Evolutionary conservation across 2,797 vertebrate genomes (phyloP), one percentile per base, ranked within the genome.

Genomic region (Gymnoscopelus microlampas): DNA sequence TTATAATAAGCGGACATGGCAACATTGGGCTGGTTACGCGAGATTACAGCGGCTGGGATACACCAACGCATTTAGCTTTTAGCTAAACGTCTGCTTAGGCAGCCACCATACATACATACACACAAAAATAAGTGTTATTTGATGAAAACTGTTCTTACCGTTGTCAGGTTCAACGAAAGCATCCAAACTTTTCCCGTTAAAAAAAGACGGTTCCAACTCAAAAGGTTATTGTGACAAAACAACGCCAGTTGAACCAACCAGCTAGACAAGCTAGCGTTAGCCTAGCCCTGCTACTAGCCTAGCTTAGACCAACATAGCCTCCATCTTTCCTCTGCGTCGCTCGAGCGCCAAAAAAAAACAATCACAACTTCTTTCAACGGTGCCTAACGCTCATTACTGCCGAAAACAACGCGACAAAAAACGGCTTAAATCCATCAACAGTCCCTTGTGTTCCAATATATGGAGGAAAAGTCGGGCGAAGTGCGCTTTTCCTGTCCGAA

Each of bases 321-420:
- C 89, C 89, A 90, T 90, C 88, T 90, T 90, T 87, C 88, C 85
- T 83, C 85, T 84, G 77, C 87, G 83, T 82, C 63, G 76, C 85
- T 66, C 82, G 84, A 87, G 90, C 89, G 89, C 90, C 91, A 88
- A 90, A 92, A 85, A 87, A 89, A 44, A 91, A 90, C 88, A 92
- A 91, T 89, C 89, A 92, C 88, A 92, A 92, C 89, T 89, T 88
- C 81, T 90, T 80, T 62, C 84, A 81, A 77, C 77, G 61, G 65
- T 56, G 35, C 60, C 65, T 85, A 86, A 73, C 58, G 75, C 64
- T 62, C 10, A 13, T 49, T 62, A 71, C 63, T 3, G 15, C 15
- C 29, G 23, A 2, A 29, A n/a, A 44, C 50, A 6, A 68, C 53
- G 48, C 59, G 1, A 9, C 5, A 9, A 54, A 29, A 81, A 78